Percentiles rank a stretch among this genome's conserved stretches.
Evolutionary conservation across 2,888 invertebrate genomes (phyloP).

Genomic region (Noctua pronuba): DNA sequence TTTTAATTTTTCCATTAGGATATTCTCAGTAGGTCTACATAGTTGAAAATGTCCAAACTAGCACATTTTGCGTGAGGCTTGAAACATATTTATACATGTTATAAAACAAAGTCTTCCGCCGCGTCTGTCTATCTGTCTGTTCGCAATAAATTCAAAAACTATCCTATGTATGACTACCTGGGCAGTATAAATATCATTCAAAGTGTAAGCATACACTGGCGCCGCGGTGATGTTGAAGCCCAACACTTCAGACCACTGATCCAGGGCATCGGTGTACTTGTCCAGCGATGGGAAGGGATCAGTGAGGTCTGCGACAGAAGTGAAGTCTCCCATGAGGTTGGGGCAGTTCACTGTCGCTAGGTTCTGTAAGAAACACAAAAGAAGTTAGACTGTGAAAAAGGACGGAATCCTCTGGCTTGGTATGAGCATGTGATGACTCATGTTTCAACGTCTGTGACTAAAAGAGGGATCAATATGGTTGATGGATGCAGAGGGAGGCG

Average conservation of each 20-base stretch:
- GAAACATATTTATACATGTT: no score
- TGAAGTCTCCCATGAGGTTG: constrained; percentile 10
- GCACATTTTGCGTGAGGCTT: no score
- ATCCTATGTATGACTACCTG: constrained; percentile 63
- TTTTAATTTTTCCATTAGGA: neutral
- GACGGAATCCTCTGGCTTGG: neutral
- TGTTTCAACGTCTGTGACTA: neutral
- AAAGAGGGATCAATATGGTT: neutral
- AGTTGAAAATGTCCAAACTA: neutral
- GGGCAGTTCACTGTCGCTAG: constrained; percentile 71
- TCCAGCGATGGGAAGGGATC: constrained; percentile 42
- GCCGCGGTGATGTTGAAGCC: constrained; percentile 47
- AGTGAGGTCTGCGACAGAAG: neutral
- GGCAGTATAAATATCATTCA: constrained; percentile 67
- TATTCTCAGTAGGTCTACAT: neutral
- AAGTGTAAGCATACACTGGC: constrained; percentile 46
- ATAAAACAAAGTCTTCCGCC: no score
- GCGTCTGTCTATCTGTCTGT: no score
- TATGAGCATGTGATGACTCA: neutral
- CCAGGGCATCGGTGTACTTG: constrained; percentile 57
- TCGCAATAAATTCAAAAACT: no score
- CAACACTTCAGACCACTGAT: constrained; percentile 48
- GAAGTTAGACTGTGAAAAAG: neutral
- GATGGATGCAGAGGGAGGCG: neutral
- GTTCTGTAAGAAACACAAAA: constrained; percentile 63